phyloP scores from a whole-genome alignment of 2,888 invertebrate species.

The Lapara coniferarum region DNA sequence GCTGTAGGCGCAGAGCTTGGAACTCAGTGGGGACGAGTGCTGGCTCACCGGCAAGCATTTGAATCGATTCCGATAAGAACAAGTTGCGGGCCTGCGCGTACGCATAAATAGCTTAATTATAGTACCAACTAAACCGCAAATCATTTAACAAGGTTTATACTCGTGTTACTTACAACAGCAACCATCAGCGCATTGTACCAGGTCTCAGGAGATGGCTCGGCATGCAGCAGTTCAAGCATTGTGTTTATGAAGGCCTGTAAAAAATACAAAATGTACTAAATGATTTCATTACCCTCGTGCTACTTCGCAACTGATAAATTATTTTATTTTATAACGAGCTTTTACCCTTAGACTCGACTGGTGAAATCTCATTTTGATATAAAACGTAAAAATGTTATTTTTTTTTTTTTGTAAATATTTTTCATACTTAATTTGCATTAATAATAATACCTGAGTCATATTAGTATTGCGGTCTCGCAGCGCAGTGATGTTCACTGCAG shows the following conservation, averaged over 20 bases:
- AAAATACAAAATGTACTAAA: conserved; percentile 19
- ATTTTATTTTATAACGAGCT: no score
- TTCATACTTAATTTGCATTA: neutral
- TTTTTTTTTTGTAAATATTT: no score
- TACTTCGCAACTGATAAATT: no score
- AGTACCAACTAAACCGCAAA: neutral
- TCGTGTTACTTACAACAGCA: conserved; percentile 52
- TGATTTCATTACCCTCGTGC: neutral
- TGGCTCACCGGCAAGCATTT: conserved; percentile 41
- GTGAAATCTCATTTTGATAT: no score
- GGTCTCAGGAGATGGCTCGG: conserved; percentile 42
- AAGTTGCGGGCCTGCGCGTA: conserved; percentile 54
- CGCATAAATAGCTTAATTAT: neutral
- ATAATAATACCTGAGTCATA: conserved; percentile 52
- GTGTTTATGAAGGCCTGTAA: conserved; percentile 53
- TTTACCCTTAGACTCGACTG: no score
- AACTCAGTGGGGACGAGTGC: conserved; percentile 55
- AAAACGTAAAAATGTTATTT: no score
- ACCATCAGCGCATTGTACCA: conserved; percentile 55
- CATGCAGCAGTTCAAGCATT: conserved; percentile 46
- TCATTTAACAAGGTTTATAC: neutral
- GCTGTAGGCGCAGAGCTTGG: conserved; percentile 45
- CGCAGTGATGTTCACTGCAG: conserved; percentile 47
- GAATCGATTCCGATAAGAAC: conserved; percentile 49
- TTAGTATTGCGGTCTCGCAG: conserved; percentile 46